Base-by-base conservation (phyloP, 2,113 vertebrate species). In the Stomatorhinus ivindoensis region DNA sequence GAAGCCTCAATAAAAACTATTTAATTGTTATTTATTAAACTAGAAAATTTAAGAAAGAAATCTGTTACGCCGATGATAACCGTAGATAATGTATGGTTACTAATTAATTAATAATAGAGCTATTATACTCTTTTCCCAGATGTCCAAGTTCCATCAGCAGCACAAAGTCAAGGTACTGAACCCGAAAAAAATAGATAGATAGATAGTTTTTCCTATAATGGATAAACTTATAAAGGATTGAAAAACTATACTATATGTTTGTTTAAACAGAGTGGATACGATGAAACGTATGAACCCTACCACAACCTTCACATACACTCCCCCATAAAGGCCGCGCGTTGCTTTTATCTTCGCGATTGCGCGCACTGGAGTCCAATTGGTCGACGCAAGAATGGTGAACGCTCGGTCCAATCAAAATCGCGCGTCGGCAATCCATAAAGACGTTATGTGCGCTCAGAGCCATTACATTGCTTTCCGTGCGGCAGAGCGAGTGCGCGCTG, bases 401-500 rank as follows among this genome's bases (percentile, higher is more conserved):
- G 10, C 4, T 15, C 0, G 44, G n/a, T 9, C 87, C 58, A 88
- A 88, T 88, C 87, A 50, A 47, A 69, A 7, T 15, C n/a, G 21
- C 3, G 44, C 19, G 42, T 42, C 51, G 1, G 24, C 44, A 47
- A 11, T 31, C 21, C 58, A 47, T 27, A 55, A 88, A 69, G 76
- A 44, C 17, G 21, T 11, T 44, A 48, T 2, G n/a, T 19, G n/a
- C 24, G 42, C 46, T 7, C 46, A 35, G 21, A 47, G 2, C 27
- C 13, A 6, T 31, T 24, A 24, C 13, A 6, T 31, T 24, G 46
- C 84, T 51, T 39, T n/a, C 3, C 55, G 61, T 44, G 39, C 24
- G 3, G 24, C 24, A 51, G 42, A 39, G 73, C 80, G 86, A 86
- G 88, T 82, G n/a, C 50, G 84, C 83, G 80, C 46, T 92, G 87